Percentiles rank a stretch among this genome's conserved stretches.
Conservation (phyloP, 2,797 vertebrate species). For the Spinibarbus caldwelli region DNA sequence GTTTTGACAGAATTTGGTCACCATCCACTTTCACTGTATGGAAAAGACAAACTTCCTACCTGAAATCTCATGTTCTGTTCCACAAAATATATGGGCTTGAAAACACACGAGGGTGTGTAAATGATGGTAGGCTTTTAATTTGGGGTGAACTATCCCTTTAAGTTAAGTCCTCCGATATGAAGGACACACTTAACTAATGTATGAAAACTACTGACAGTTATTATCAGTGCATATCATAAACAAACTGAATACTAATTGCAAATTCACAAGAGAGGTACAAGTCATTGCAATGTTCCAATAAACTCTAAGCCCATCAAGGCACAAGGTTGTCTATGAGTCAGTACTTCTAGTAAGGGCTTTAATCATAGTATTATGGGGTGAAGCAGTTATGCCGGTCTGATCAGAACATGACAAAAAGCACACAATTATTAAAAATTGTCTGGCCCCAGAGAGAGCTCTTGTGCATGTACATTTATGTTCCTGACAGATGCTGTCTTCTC, state of each 20-base stretch:
- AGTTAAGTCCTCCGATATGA: constrained; percentile 4
- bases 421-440: neutral
- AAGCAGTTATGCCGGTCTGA: neutral
- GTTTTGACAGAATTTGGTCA: neutral
- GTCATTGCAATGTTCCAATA: neutral
- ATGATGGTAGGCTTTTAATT: neutral
- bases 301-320: constrained; percentile 4
- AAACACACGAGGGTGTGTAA: neutral
- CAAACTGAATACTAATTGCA: constrained; percentile 30
- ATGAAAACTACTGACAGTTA: constrained; percentile 66
- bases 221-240: constrained; percentile 59
- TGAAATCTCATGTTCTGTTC: no score
- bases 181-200: constrained; percentile 59
- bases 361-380: neutral
- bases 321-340: neutral
- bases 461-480: neutral
- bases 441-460: constrained; percentile 14
- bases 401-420: neutral
- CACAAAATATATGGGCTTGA: neutral
- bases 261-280: neutral
- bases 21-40: neutral
- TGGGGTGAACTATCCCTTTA: neutral
- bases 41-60: no score
- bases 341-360: constrained; percentile 2
- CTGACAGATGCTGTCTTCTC: constrained; percentile 11